A percentile compares a stretch with the other conserved stretches of the same genome.
These are phyloP conservation scores for Eulemur coronatus DNA, from an alignment of 2,797 vertebrate species.

Conservation along the genomic window DNA sequence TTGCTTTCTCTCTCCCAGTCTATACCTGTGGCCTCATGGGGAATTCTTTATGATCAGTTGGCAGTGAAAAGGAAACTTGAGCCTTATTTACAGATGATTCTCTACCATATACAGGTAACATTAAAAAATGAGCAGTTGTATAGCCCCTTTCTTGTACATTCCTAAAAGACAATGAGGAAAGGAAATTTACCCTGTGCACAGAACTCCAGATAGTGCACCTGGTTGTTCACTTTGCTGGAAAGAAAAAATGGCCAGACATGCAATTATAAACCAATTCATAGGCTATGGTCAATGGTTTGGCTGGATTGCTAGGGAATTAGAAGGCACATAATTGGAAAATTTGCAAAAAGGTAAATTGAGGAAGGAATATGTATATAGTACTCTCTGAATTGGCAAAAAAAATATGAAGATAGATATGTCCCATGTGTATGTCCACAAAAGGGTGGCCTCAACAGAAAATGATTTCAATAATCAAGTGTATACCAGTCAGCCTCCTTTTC, in stretches of 20 bases:
- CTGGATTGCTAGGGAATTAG: not conserved
- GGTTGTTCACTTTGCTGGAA: not conserved
- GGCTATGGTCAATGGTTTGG: not conserved
- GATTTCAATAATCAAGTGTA: not conserved
- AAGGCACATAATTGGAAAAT: not conserved
- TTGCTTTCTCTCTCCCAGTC: not conserved
- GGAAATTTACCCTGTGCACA: not conserved
- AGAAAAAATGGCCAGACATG: not conserved
- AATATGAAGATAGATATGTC: not conserved
- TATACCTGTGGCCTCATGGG: not conserved
- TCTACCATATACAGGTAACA: not conserved
- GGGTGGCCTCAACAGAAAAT: not conserved
- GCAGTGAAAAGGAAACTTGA: not conserved
- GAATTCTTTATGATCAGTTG: not conserved
- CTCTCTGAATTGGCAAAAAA: not conserved
- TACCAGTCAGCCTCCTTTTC: not conserved
- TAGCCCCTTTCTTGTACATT: not conserved
- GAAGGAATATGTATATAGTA: not conserved
- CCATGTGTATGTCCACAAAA: not conserved
- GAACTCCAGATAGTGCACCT: not conserved
- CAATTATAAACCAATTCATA: not conserved
- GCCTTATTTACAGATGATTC: not conserved
- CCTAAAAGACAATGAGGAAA: not conserved
- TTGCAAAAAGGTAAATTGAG: not conserved
- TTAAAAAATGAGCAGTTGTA: not conserved